Base-by-base conservation (phyloP, 2,888 invertebrate genomes). In the Drosophila aldrichi region DNA sequence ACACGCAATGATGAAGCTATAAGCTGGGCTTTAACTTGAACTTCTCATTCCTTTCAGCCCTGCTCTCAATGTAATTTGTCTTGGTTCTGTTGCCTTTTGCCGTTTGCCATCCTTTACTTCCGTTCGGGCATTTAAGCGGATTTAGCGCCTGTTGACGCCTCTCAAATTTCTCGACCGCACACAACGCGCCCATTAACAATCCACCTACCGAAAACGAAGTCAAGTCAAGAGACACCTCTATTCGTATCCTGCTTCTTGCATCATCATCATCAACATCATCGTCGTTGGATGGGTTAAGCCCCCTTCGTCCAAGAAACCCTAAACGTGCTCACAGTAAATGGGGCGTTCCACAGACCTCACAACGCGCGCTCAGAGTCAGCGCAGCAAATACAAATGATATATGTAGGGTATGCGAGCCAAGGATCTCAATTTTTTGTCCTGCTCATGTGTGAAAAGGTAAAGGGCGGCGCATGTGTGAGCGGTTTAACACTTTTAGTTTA, bases 61-160 rank as follows among this genome's bases (percentile, higher is more conserved):
- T 7, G 8, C 8, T 8, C 40, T 40, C n/a, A 16, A 38, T 38
- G 7, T 38, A 38, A 7, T 38, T 38, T 38, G 16, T 7, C 36
- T 36, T 36, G 14, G 12, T 36, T 36, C 5, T 34, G 3, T 12
- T 34, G 25, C 25, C 7, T 25, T 25, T 25, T 25, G 34, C 34
- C 14, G 14, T 38, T 40, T 38, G n/a, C 16, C 36, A 38, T 46
- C 36, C 72, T 51, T 43, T 40, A 90, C 82, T 84, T 79, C 88
- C 82, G 75, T 62, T 70, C 60, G 58, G 76, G 51, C 44, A 70
- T 61, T 83, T 91, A 91, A 91, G 91, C 91, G 88, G 91, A 82
- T 91, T 91, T 91, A 91, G 78, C 82, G 82, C 82, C 82, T 91
- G 91, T 91, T 91, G 91, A 91, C 92, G 91, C 92, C 91, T 91